Evolutionary conservation across 2,888 invertebrate species (phyloP), one percentile per base, ranked within the genome.

Genomic region (Cyrtodaria siliqua): DNA sequence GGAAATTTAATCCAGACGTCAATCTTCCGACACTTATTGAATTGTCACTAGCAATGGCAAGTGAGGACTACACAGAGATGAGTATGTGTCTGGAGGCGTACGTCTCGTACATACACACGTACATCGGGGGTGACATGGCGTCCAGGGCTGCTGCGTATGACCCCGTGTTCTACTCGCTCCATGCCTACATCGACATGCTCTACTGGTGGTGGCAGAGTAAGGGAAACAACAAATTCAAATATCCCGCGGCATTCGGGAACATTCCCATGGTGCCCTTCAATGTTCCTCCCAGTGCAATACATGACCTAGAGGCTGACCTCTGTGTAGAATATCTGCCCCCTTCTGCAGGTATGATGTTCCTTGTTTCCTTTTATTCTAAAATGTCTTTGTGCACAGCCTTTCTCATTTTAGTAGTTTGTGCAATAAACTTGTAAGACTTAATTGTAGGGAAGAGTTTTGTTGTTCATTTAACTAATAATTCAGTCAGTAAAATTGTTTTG

Each of bases 211-310:
- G 91, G 91, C 91, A 91, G 72, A 81, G 88, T 60, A 84, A 80
- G 56, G 83, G 76, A 9, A 79, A 84, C 44, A 89, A 89, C 76
- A 88, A 86, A 64, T 86, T 86, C 66, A 88, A 86, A 62, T 91
- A 87, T 67, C 89, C 90, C 6, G 86, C 87, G 61, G 86, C 83
- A 23, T 89, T 86, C 66, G 86, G 86, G n/a, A 89, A 85, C 67
- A 88, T 90, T 73, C 87, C 88, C 24, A 86, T 91, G 86, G 77
- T 90, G 27, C 91, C 91, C 2, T 91, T 89, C 80, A 89, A 89
- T 68, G 79, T 88, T 64, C 83, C 87, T 12, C 88, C 90, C 6
- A 82, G 81, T 55, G 80, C 87, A 33, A 86, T 88, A 16, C 78
- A 90, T 49, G 88, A 90, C 82, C 85, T 86, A 33, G 85, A 86